Percentiles rank a stretch among this genome's conserved stretches.
Evolutionary conservation across 2,888 invertebrate species (phyloP).

Genomic region (Diplazon laetatorius): DNA sequence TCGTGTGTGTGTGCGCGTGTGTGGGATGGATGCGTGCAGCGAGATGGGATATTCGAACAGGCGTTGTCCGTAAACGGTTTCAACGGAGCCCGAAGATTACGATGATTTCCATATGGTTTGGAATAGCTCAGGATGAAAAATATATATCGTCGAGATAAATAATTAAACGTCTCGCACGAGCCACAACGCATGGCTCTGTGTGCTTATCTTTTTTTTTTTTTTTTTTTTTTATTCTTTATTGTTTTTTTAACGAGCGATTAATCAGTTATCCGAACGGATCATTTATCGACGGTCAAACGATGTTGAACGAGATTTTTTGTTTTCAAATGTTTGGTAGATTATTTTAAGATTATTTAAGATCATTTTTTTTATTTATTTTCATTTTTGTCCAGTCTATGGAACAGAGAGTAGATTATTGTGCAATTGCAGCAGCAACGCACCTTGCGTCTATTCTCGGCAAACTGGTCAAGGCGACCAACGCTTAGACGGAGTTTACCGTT

Average conservation of each 20-base stretch:
- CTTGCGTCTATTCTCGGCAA: slow-evolving; percentile 67
- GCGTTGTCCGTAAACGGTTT: slow-evolving; percentile 35
- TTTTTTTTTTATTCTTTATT: no score
- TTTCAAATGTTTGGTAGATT: no score
- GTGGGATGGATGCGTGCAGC: background rate
- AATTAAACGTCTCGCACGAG: slow-evolving; percentile 29
- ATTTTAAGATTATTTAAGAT: no score
- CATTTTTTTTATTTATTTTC: no score
- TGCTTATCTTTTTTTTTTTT: no score
- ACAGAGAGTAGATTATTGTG: slow-evolving; percentile 41
- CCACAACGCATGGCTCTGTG: slow-evolving; percentile 39
- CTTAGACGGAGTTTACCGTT: slow-evolving; percentile 57
- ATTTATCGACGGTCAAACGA: no score
- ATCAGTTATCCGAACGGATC: no score
- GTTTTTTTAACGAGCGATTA: no score
- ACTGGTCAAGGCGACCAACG: slow-evolving; percentile 65
- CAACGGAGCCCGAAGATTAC: slow-evolving; percentile 56
- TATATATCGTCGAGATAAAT: slow-evolving; percentile 33
- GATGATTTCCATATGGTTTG: slow-evolving; percentile 66
- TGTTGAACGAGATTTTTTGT: no score
- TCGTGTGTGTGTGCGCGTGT: background rate
- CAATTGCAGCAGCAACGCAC: slow-evolving; percentile 47
- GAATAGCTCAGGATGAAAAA: slow-evolving; percentile 54
- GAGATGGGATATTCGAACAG: slow-evolving; percentile 24
- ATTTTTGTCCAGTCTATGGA: slow-evolving; percentile 40